Percentiles rank a stretch among this genome's conserved stretches.
phyloP scores from a whole-genome alignment of 2,888 invertebrate genomes.

The Sinopyrophorus schimmeli region DNA sequence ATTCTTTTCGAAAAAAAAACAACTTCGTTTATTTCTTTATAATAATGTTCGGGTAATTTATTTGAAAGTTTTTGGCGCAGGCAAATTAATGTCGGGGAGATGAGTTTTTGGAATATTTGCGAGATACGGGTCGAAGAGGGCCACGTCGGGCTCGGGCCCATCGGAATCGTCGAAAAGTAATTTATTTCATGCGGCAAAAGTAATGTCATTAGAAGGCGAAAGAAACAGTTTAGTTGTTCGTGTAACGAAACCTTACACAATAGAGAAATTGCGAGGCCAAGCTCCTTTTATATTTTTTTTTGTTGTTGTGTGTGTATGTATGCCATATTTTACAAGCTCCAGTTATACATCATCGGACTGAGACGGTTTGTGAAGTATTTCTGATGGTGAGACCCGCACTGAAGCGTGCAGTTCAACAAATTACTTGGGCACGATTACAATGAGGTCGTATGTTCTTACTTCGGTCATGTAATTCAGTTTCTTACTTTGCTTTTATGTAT shows the following conservation, averaged over 20 bases:
- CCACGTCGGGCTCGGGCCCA: too few species aligned
- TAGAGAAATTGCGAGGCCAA: conserved; percentile 23
- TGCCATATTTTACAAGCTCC: conserved; percentile 31
- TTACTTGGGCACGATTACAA: conserved; percentile 37
- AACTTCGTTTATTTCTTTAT: conserved; percentile 26
- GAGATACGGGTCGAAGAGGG: too few species aligned
- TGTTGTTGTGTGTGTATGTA: conserved; percentile 27
- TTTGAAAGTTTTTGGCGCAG: too few species aligned
- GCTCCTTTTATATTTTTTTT: too few species aligned
- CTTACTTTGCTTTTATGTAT: conserved; percentile 25
- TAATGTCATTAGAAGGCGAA: too few species aligned
- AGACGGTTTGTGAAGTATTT: conserved; percentile 30
- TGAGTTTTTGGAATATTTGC: too few species aligned
- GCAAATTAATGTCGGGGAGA: too few species aligned
- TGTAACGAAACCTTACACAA: conserved; percentile 24
- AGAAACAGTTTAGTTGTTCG: too few species aligned
- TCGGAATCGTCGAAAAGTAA: too few species aligned
- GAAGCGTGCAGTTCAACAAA: conserved; percentile 37
- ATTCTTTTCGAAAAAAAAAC: too few species aligned
- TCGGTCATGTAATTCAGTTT: conserved; percentile 28
- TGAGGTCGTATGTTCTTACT: conserved; percentile 31
- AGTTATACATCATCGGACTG: conserved; percentile 32
- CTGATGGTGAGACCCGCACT: conserved; percentile 37
- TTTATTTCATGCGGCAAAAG: too few species aligned
- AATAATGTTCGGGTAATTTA: conserved; percentile 22